phyloP scores from a whole-genome alignment of 2,888 invertebrate species.

The Lucinisca nassula region DNA sequence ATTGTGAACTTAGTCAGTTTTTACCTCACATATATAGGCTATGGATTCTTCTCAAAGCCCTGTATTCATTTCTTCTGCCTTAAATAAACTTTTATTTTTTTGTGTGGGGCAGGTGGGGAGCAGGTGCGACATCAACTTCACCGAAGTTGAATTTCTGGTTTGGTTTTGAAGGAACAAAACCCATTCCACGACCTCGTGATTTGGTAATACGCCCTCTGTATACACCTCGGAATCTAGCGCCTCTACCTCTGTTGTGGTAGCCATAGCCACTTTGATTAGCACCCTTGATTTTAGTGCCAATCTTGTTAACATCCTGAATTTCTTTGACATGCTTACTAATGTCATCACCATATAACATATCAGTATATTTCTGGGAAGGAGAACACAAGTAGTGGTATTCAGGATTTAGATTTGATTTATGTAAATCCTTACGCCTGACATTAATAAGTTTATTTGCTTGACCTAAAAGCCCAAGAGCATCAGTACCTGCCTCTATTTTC shows the following conservation, averaged over 20 bases:
- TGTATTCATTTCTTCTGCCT: no score
- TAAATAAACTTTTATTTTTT: no score
- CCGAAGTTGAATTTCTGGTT: no score
- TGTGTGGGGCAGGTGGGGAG: no score
- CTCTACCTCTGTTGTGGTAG: neutral
- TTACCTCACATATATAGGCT: no score
- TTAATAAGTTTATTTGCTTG: slow-evolving; percentile 44
- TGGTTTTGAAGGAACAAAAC: no score
- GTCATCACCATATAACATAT: slow-evolving; percentile 45
- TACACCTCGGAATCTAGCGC: neutral
- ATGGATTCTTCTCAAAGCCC: no score
- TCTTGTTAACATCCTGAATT: neutral
- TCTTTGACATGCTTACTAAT: slow-evolving; percentile 11
- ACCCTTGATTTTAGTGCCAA: no score
- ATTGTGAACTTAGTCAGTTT: no score
- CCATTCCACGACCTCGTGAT: no score
- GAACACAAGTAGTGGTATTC: slow-evolving; percentile 44
- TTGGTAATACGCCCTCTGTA: neutral
- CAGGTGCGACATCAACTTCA: no score
- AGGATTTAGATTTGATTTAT: slow-evolving; percentile 30
- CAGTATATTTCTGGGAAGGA: slow-evolving; percentile 28
- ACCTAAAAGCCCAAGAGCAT: neutral
- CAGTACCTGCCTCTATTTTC: neutral
- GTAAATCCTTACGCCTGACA: slow-evolving; percentile 23
- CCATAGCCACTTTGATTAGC: neutral